Conservation (phyloP, 2,113 vertebrate genomes). For the Pogonocichla stellata region DNA sequence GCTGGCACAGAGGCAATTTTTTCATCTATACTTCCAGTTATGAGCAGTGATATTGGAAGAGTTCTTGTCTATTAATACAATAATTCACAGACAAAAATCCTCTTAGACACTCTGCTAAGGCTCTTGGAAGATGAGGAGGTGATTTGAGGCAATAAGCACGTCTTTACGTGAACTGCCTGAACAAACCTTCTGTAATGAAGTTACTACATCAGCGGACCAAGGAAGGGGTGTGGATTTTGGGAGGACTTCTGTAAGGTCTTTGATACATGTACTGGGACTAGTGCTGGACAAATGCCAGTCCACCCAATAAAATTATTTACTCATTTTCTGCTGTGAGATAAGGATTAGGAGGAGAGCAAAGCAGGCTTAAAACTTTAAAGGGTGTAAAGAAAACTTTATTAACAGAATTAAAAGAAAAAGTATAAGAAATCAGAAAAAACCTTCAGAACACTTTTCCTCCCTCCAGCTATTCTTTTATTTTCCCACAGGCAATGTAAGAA, state of each 20-base stretch:
- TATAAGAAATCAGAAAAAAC: too few relatives aligned
- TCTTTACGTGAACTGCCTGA: background rate
- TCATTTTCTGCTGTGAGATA: too few relatives aligned
- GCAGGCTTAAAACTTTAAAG: too few relatives aligned
- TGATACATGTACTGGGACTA: background rate
- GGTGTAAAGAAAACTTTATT: too few relatives aligned
- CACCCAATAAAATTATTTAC: too few relatives aligned
- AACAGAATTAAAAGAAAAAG: too few relatives aligned
- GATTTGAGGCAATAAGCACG: accelerated
- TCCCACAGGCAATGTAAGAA: too few relatives aligned
- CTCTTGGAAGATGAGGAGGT: background rate
- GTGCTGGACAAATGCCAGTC: too few relatives aligned
- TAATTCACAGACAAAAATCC: background rate
- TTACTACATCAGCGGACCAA: background rate
- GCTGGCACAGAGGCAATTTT: background rate
- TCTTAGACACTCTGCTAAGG: background rate
- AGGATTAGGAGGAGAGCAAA: too few relatives aligned
- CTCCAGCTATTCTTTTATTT: too few relatives aligned
- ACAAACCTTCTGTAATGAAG: background rate
- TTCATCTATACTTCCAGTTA: background rate
- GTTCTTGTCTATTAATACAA: background rate
- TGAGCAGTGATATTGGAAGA: accelerated
- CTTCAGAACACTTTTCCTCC: too few relatives aligned
- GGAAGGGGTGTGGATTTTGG: background rate
- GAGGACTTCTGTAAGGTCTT: background rate